Base-by-base conservation (phyloP, 2,113 vertebrate genomes). In the Rhinogobius similis region DNA sequence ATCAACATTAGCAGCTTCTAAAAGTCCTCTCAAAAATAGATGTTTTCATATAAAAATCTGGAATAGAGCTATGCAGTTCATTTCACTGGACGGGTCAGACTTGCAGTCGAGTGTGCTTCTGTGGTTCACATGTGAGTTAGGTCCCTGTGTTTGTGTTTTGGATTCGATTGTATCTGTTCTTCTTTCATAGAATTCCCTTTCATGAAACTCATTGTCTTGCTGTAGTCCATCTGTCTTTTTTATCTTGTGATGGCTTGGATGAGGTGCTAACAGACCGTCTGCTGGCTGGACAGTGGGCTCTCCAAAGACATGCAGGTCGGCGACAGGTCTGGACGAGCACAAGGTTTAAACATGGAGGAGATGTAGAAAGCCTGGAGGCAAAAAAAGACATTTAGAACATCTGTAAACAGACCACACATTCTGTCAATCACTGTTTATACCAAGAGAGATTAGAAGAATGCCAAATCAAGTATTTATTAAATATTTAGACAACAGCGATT, bases 301-400 rank as follows among this genome's bases (percentile, higher is more conserved):
- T 94, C 93, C 71, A 93, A 79, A 62, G 87, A 89, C 73, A 83
- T 67, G 59, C 75, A 79, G 1, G 84, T 81, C 50, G 85, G 82
- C 14, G 87, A 86, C 75, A 77, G 36, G 68, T 89, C 85, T 53
- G 78, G 70, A 74, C 73, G 82, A 65, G 87, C 39, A 27, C 85
- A 83, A 20, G 72, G 85, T 67, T 90, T 93, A 78, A 95, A 95
- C 92, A 94, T 92, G 81, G 88, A 90, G 23, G 95, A 94, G 82
- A 95, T 91, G 79, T 90, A 87, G 86, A 95, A 94, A 16, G 92
- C 93, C 94, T 94, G 85, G 4, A 77, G 73, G 66, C 61, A 82
- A 29, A 77, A 26, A 71, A 63, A 41, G 9, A 61, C 52, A 56
- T 66, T 90, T 67, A 88, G 75, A 29, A 59, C 36, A 62, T 53